Percentiles rank a stretch among this genome's conserved stretches.
Evolutionary conservation across 2,888 invertebrate genomes (phyloP).

Genomic region (Trachelus stipa): DNA sequence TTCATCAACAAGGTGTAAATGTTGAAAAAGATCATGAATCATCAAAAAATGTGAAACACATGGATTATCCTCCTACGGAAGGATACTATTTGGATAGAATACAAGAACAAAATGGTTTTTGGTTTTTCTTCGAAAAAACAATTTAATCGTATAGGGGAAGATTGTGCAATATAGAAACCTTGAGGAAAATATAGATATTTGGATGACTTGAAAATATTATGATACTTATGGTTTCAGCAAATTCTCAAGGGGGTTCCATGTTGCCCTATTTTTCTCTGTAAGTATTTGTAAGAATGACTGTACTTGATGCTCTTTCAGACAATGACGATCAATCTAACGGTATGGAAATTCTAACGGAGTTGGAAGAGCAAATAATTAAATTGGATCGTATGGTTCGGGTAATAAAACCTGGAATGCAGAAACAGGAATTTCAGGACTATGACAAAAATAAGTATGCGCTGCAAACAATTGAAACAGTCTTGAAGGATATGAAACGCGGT

Average conservation of each 20-base stretch:
- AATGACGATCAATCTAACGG: conserved; percentile 1
- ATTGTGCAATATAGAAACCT: too few relatives aligned
- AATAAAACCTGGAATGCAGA: conserved; percentile 18
- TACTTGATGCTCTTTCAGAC: neutral
- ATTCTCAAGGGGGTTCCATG: neutral
- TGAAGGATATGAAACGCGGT: conserved; percentile 28
- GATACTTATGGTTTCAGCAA: neutral
- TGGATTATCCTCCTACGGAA: neutral
- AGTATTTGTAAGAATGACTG: neutral
- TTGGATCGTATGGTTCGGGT: conserved; percentile 27
- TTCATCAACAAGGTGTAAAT: neutral
- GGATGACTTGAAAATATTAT: neutral
- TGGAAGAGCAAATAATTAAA: conserved; percentile 24
- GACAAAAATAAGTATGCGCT: conserved; percentile 18
- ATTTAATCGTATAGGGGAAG: too few relatives aligned
- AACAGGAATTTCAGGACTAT: conserved; percentile 8
- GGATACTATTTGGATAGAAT: neutral
- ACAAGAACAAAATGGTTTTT: neutral
- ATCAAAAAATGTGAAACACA: neutral
- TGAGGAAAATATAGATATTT: neutral
- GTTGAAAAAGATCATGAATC: neutral
- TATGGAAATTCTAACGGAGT: conserved; percentile 14
- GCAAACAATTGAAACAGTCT: conserved; percentile 26
- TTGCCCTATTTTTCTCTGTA: neutral
- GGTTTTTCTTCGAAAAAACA: too few relatives aligned